Evolutionary conservation across 2,113 vertebrate species (phyloP).

Genomic region (Ginglymostoma cirratum): DNA sequence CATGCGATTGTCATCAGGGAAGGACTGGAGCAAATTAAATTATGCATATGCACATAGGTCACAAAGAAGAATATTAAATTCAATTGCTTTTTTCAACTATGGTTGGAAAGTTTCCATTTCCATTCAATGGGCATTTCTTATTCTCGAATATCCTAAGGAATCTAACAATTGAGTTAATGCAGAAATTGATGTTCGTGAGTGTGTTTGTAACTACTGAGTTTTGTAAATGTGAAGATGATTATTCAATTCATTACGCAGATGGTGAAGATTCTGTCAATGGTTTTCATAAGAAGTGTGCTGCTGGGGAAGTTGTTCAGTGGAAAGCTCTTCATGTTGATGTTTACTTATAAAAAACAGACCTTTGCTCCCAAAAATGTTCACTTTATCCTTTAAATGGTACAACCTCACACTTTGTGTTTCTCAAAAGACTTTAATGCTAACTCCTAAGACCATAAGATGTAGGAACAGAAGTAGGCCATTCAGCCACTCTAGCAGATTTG

Average conservation of each 20-base stretch:
- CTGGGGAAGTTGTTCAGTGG: background rate
- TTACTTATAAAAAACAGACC: background rate
- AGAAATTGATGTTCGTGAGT: background rate
- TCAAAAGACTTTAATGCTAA: background rate
- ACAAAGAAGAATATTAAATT: background rate
- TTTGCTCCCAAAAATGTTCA: background rate
- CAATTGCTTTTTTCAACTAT: background rate
- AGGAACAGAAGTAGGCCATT: background rate
- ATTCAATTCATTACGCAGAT: background rate
- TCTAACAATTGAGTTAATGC: background rate
- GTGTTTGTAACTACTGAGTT: background rate
- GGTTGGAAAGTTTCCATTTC: background rate
- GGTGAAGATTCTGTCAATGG: background rate
- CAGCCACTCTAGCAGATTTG: no score
- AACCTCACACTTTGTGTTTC: background rate
- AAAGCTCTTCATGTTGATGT: background rate
- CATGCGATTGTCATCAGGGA: background rate
- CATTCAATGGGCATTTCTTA: no score
- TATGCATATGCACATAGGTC: background rate
- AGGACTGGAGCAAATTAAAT: background rate
- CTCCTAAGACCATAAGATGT: background rate
- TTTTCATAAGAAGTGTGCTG: background rate
- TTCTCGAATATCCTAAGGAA: no score
- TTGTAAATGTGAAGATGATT: background rate
- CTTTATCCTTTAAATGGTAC: background rate